Base-by-base conservation (phyloP, 1,140 invertebrate species). In the Drosophila persimilis region DNA sequence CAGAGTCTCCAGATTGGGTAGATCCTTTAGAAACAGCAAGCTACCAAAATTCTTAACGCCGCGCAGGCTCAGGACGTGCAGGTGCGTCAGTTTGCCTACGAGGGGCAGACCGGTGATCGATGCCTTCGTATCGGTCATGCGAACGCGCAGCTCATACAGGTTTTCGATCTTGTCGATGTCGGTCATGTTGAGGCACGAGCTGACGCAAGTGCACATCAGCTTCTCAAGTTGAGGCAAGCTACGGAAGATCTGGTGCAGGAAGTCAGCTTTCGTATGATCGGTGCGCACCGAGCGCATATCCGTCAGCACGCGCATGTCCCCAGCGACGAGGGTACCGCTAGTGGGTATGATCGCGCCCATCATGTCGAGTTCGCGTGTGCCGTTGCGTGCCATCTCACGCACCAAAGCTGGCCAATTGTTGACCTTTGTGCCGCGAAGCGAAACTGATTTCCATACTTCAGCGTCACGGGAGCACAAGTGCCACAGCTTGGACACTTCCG, bases 401-500 rank as follows among this genome's bases (percentile, higher is more conserved):
- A 78, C 6, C 1, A 39, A 63, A 2, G 41, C 46, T 0, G 55
- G 92, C 95, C 96, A 97, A 74, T 95, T 95, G 22, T 92, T 93
- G 0, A 96, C 94, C 75, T 91, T 46, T 6, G 95, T 96, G 80
- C 97, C 96, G 89, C 96, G 96, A 94, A 97, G 95, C 3, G 94
- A 92, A 0, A 97, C 95, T 1, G 94, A 95, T 55, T 94, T 92
- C 96, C 96, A 97, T 43, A 97, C 92, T n/a, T 93, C 92, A 1
- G 94, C 94, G 90, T 96, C 94, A 26, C 94, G 93, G 0, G 95
- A 94, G 4, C 96, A 91, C 84, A 95, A 94, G 51, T 94, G 91
- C 96, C 96, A 97, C 92, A 96, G 93, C 52, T 93, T 93, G 89
- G 95, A 96, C 6, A 97, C 96, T 39, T 95, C 93, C 17, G 95